A percentile compares a stretch with the other conserved stretches of the same genome.
These are phyloP conservation scores for Carassius carassius DNA, from an alignment of 2,113 vertebrate species.

Conservation along the genomic window DNA sequence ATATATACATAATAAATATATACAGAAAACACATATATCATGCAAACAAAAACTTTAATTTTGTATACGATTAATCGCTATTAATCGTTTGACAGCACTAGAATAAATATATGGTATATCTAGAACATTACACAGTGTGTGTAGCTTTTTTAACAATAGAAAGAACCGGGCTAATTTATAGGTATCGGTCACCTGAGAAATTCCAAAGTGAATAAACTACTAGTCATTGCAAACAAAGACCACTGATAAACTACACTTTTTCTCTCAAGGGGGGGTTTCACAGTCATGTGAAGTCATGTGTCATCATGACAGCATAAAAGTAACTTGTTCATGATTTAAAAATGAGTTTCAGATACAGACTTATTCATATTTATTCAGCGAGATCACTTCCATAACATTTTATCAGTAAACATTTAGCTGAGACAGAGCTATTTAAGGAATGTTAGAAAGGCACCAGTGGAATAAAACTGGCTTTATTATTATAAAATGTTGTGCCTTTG, in stretches of 20 bases:
- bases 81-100: too few species aligned
- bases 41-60: too few species aligned
- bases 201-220: background rate
- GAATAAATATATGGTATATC: background rate
- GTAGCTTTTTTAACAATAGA: background rate
- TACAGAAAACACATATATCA: too few species aligned
- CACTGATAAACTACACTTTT: background rate
- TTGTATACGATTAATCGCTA: too few species aligned
- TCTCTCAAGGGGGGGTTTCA: background rate
- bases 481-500: background rate
- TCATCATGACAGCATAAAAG: background rate
- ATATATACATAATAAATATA: too few species aligned
- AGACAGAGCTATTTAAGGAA: background rate
- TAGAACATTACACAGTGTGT: background rate
- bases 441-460: background rate
- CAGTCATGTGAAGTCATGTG: too few species aligned
- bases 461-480: background rate
- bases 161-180: background rate
- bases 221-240: background rate
- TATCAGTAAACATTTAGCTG: background rate
- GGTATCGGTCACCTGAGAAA: background rate
- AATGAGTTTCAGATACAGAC: background rate
- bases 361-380: background rate
- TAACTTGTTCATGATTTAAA: background rate
- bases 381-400: background rate